Evolutionary conservation across 2,888 invertebrate genomes (phyloP).

Genomic region (Amblyjoppa proteus): DNA sequence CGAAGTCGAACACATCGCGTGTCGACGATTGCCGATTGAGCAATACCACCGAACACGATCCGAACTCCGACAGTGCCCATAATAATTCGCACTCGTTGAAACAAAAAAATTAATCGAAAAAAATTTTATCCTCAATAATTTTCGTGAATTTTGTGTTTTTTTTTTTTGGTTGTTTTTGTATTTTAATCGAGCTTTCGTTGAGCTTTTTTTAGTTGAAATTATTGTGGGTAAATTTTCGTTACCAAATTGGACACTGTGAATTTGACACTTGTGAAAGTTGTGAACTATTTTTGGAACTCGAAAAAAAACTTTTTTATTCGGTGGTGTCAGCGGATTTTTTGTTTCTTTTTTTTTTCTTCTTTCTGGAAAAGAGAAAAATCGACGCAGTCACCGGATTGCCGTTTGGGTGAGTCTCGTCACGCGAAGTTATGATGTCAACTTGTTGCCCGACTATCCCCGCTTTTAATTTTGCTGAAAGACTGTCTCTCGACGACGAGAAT

Average conservation of each 20-base stretch:
- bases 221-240: not conserved
- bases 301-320: not conserved
- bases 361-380: slow-evolving; percentile 22
- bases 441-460: slow-evolving; percentile 58
- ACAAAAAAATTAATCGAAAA: not conserved
- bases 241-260: not conserved
- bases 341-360: not conserved
- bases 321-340: not conserved
- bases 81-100: not conserved
- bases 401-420: slow-evolving; percentile 53
- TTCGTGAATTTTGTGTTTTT: slow-evolving; percentile 20
- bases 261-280: slow-evolving; percentile 18
- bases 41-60: not conserved
- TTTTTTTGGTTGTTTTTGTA: not conserved
- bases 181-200: not conserved
- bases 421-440: slow-evolving; percentile 45
- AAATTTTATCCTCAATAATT: not conserved
- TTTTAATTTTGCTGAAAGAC: not conserved
- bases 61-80: not conserved
- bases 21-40: not conserved
- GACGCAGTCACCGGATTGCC: slow-evolving; percentile 55
- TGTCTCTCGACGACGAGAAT: not conserved
- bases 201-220: not conserved
- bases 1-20: slow-evolving; percentile 7
- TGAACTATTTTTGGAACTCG: not conserved